These are phyloP conservation scores for Fukomys damarensis DNA, from an alignment of 2,113 vertebrate genomes.

Conservation along the genomic window DNA sequence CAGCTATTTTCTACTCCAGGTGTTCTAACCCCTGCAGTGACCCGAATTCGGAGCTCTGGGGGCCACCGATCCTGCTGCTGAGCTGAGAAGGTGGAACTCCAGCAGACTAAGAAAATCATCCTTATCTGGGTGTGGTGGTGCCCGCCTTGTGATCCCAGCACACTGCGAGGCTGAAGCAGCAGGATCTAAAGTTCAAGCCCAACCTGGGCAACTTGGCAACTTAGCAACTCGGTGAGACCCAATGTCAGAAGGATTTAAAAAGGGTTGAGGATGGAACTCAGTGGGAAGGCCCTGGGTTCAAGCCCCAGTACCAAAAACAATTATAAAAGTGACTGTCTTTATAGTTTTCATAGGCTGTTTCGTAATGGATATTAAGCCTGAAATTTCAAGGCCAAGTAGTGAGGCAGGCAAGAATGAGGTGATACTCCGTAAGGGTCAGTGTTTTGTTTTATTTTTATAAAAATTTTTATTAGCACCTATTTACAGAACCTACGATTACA, in stretches of 20 bases:
- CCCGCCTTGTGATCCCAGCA: not conserved
- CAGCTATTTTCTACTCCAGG: not conserved
- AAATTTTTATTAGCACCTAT: not conserved
- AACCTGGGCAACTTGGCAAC: not conserved
- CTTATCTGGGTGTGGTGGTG: not conserved
- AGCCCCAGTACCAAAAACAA: not conserved
- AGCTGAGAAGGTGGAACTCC: not conserved
- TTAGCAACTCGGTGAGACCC: not conserved
- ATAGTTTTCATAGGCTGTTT: not conserved
- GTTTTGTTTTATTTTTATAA: not conserved
- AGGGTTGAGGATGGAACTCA: not conserved
- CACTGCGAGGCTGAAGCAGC: not conserved
- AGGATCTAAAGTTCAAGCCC: not conserved
- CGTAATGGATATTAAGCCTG: too few relatives aligned
- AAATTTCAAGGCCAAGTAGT: not conserved
- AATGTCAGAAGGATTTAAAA: not conserved
- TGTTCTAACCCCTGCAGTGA: not conserved
- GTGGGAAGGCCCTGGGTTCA: not conserved
- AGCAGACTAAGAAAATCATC: accelerated
- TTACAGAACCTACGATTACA: not conserved
- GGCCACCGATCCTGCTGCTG: not conserved
- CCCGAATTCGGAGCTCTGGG: not conserved
- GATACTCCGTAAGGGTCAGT: not conserved
- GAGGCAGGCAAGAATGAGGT: not conserved
- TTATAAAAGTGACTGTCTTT: not conserved